Percentiles rank a stretch among this genome's conserved stretches.
Conservation (phyloP, 1,140 invertebrate species). For the Carcinoscorpius rotundicauda region DNA sequence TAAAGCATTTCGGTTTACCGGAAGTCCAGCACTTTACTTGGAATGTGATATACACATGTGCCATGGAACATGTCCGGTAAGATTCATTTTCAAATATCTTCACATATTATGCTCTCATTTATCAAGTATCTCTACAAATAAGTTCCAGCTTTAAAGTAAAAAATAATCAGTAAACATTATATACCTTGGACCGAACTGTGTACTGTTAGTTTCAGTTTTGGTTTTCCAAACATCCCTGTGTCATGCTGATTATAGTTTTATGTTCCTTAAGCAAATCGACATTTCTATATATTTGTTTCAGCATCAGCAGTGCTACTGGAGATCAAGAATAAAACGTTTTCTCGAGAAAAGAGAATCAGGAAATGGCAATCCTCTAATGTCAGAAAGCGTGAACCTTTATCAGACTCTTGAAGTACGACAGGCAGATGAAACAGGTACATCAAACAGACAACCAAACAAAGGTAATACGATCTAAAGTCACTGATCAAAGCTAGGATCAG, state of each 20-base stretch:
- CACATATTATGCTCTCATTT: neutral
- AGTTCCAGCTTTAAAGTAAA: neutral
- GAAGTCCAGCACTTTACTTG: constrained; percentile 81
- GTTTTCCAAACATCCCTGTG: constrained; percentile 1
- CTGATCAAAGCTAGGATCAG: too few relatives aligned
- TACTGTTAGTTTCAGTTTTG: constrained; percentile 11
- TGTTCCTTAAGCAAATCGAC: neutral
- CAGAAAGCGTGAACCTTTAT: constrained; percentile 78
- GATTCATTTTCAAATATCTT: constrained; percentile 2
- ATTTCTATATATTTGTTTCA: constrained; percentile 32
- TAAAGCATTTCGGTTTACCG: constrained; percentile 83
- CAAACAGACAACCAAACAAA: too few relatives aligned
- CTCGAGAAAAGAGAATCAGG: constrained; percentile 30
- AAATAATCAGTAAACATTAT: constrained; percentile 1
- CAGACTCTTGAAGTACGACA: constrained; percentile 74
- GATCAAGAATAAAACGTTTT: constrained; percentile 39
- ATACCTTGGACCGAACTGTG: constrained; percentile 1
- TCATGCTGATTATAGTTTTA: neutral
- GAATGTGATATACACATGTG: constrained; percentile 92
- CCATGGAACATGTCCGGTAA: constrained; percentile 81
- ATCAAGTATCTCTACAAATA: neutral
- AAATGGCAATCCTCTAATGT: constrained; percentile 36
- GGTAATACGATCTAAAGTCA: too few relatives aligned
- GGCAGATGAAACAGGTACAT: constrained; percentile 35
- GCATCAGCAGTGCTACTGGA: constrained; percentile 86